Evolutionary conservation across 2,888 invertebrate species (phyloP).

Genomic region (Calliopum simillimum): DNA sequence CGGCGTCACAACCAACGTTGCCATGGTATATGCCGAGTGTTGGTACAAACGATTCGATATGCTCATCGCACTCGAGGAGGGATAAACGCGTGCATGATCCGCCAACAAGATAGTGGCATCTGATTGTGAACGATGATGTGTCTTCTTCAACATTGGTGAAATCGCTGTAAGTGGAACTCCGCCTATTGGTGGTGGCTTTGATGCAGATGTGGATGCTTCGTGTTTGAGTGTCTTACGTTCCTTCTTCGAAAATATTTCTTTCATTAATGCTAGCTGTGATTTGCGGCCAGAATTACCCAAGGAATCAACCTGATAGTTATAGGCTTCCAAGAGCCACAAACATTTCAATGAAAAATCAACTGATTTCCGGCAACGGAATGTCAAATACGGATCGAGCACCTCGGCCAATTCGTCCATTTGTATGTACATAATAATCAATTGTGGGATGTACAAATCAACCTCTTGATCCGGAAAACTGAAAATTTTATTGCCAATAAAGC

Average conservation of each 20-base stretch:
- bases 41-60: conserved; percentile 60
- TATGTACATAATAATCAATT: conserved; percentile 97
- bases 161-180: conserved; percentile 38
- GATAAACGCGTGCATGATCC: conserved; percentile 54
- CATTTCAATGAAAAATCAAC: conserved; percentile 96
- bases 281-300: conserved; percentile 58
- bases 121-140: conserved; percentile 84
- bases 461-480: conserved; percentile 93
- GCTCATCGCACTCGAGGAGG: conserved; percentile 53
- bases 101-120: conserved; percentile 79
- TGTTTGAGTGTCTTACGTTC: conserved; percentile 58
- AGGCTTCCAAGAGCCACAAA: conserved; percentile 96
- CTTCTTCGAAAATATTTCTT: conserved; percentile 65
- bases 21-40: conserved; percentile 61
- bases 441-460: conserved; percentile 98
- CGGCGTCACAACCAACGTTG: conserved; percentile 63
- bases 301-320: conserved; percentile 68
- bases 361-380: conserved; percentile 89
- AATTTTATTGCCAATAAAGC: conserved; percentile 97
- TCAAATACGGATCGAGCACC: conserved; percentile 85
- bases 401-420: conserved; percentile 98
- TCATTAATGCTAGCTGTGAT: conserved; percentile 65
- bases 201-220: conserved; percentile 33
- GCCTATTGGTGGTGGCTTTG: too few relatives aligned
- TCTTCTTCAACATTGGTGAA: conserved; percentile 72